Base-by-base conservation (phyloP, 2,797 vertebrate species). In the Hemibagrus guttatus region DNA sequence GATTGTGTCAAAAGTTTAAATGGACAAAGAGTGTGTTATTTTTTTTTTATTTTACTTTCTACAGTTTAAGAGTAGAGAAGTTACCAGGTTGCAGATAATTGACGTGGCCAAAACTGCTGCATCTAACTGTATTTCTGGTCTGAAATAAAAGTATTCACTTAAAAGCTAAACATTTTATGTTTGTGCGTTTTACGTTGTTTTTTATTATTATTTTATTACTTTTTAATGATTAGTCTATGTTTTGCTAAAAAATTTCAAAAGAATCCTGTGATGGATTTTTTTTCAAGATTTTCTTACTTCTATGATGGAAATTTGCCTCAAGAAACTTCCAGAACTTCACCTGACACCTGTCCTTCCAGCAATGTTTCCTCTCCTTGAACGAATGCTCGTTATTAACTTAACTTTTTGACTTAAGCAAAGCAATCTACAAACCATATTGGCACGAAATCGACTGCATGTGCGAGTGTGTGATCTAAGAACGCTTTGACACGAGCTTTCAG, bases 401-500 rank as follows among this genome's bases (percentile, higher is more conserved):
- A 14, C 19, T 56, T 49, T 63, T 66, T 12, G 64, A 66, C 3
- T 2, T 49, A 61, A 28, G 0, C 21, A 81, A 46, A 81, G 9
- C 35, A 63, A 63, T 42, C 31, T 26, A 11, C 39, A 61, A 61
- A 49, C 28, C 61, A 35, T 1, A n/a, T 17, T 19, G 35, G 14
- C 68, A 46, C 52, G 39, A 9, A 39, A 26, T n/a, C 23, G 49
- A 69, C 49, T 35, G 7, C 61, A 52, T 21, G 80, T 82, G 80
- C 4, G 42, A 81, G 42, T 54, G 42, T 66, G 42, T 66, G 81
- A 83, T 83, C 46, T 39, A 26, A 56, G 19, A 39, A 19, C 12
- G 46, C 46, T 83, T 26, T 56, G 63, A 68, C 63, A 35, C 0
- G n/a, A 52, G 42, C 80, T 82, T 82, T 82, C 80, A 31, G 28